A percentile compares a stretch with the other conserved stretches of the same genome.
Evolutionary conservation across 2,888 invertebrate genomes (phyloP).

Genomic region (Drosophila eohydei): DNA sequence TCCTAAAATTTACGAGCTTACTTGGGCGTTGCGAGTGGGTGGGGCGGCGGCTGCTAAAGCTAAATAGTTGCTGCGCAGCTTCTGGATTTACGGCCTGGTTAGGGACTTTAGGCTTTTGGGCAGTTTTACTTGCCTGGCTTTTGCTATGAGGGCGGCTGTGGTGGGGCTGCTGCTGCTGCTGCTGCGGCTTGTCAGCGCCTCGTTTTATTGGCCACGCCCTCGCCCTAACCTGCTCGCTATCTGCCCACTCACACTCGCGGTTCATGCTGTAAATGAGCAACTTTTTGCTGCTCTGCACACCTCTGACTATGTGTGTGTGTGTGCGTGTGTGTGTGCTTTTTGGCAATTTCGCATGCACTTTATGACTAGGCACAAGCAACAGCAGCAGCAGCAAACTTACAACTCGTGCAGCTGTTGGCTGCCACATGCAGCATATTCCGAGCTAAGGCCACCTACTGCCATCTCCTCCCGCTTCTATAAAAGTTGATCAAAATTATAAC

Average conservation of each 20-base stretch:
- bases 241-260: neutral
- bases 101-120: slow-evolving; percentile 31
- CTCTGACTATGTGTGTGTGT: slow-evolving; percentile 32
- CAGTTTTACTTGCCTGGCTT: slow-evolving; percentile 21
- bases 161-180: slow-evolving; percentile 20
- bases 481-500: slow-evolving; percentile 81
- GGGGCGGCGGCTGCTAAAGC: neutral
- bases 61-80: slow-evolving; percentile 38
- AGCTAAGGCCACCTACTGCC: neutral
- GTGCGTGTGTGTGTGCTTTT: slow-evolving; percentile 59
- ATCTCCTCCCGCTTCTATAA: slow-evolving; percentile 47
- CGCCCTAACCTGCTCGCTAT: slow-evolving; percentile 16
- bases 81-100: slow-evolving; percentile 69
- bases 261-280: slow-evolving; percentile 69
- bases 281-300: slow-evolving; percentile 50
- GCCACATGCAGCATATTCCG: slow-evolving; percentile 45
- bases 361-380: slow-evolving; percentile 64
- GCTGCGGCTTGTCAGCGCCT: slow-evolving; percentile 70
- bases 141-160: neutral
- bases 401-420: slow-evolving; percentile 66
- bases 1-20: slow-evolving; percentile 74
- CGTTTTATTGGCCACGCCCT: slow-evolving; percentile 63
- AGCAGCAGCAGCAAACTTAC: slow-evolving; percentile 39
- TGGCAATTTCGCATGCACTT: slow-evolving; percentile 75
- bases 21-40: slow-evolving; percentile 31